Conservation (phyloP, 2,888 invertebrate species). For the Himalopsyche japonica region DNA sequence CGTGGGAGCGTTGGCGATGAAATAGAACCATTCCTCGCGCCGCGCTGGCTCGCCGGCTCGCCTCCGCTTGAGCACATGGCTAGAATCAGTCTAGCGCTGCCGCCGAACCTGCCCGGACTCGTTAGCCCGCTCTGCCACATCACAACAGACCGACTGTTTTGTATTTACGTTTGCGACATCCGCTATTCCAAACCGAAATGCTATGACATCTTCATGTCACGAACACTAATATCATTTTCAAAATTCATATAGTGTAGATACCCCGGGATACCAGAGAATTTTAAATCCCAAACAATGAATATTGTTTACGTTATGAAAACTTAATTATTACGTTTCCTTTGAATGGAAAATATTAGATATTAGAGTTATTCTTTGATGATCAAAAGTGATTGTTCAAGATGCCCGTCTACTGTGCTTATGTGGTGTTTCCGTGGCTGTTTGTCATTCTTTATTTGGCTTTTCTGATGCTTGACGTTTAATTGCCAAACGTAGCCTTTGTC, state of each 20-base stretch:
- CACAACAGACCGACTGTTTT: neutral
- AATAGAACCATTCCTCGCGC: slow-evolving; percentile 1
- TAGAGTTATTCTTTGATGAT: neutral
- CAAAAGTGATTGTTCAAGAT: slow-evolving; percentile 45
- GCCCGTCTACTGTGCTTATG: slow-evolving; percentile 63
- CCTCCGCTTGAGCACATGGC: slow-evolving; percentile 42
- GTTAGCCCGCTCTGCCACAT: slow-evolving; percentile 50
- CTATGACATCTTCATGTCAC: neutral
- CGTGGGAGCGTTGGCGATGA: neutral
- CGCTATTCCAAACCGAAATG: neutral
- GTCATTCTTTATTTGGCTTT: slow-evolving; percentile 69
- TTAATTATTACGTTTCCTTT: slow-evolving; percentile 5
- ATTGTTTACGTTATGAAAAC: neutral
- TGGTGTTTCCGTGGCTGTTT: slow-evolving; percentile 70
- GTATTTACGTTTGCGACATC: neutral
- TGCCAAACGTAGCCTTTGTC: neutral
- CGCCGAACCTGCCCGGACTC: slow-evolving; percentile 53
- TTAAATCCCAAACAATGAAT: neutral
- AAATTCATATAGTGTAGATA: slow-evolving; percentile 48
- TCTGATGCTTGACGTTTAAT: slow-evolving; percentile 66
- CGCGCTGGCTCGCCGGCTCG: slow-evolving; percentile 7
- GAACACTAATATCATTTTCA: neutral
- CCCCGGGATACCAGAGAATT: neutral
- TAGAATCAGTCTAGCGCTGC: slow-evolving; percentile 42
- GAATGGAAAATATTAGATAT: slow-evolving; percentile 28